These are phyloP conservation scores for Chloroceryle aenea DNA, from an alignment of 2,113 vertebrate species.

Conservation along the genomic window DNA sequence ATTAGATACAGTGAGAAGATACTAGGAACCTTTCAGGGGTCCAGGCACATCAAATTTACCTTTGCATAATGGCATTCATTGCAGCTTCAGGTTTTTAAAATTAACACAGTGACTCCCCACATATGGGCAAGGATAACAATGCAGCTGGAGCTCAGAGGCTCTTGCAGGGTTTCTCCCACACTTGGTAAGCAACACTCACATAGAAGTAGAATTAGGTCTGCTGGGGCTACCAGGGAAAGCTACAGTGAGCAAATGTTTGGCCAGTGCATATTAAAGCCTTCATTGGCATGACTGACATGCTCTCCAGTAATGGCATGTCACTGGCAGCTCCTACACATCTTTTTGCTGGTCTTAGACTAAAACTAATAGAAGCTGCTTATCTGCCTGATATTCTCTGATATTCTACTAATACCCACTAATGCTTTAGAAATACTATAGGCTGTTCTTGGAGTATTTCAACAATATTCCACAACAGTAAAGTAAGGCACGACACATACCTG, in stretches of 20 bases:
- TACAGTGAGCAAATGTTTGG: not conserved
- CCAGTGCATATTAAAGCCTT: not conserved
- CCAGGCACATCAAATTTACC: not conserved
- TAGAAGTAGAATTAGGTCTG: not conserved
- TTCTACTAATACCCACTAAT: not conserved
- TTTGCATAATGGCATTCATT: not conserved
- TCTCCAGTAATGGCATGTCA: fast-evolving
- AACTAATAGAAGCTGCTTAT: not conserved
- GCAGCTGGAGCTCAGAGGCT: not conserved
- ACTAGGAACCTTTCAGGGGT: not conserved
- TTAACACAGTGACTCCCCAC: not conserved
- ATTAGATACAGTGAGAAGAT: not conserved
- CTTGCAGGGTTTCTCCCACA: not conserved
- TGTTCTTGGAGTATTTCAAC: not conserved
- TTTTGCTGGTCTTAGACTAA: not conserved
- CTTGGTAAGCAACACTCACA: not conserved
- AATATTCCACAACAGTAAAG: not conserved
- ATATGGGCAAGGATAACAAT: not conserved
- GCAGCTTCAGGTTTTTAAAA: not conserved
- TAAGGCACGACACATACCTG: not conserved
- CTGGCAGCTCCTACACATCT: not conserved
- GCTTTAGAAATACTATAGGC: not conserved
- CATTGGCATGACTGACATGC: not conserved
- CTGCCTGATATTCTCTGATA: not conserved
- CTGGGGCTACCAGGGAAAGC: not conserved